These are phyloP conservation scores for Poeciliopsis turrubarensis DNA, from an alignment of 2,113 vertebrate genomes.

Conservation along the genomic window DNA sequence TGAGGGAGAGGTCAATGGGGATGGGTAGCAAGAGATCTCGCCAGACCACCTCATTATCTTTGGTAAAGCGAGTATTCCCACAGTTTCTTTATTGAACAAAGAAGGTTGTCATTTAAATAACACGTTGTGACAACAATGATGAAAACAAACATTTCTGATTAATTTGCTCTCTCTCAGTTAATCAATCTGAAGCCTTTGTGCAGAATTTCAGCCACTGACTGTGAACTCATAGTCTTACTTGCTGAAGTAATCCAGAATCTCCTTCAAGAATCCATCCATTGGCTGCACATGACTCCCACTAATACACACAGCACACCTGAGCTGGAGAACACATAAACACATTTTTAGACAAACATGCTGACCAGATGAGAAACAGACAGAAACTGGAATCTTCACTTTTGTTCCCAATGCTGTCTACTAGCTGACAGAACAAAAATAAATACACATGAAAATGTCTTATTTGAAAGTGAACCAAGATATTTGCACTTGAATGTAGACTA, in stretches of 20 bases:
- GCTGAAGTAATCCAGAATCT: accelerated
- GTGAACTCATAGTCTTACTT: slow-evolving; percentile 26
- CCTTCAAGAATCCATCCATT: not conserved
- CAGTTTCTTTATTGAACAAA: slow-evolving; percentile 51
- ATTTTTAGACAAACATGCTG: not conserved
- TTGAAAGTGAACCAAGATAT: too few species aligned
- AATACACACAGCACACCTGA: slow-evolving; percentile 54
- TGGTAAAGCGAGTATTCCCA: slow-evolving; percentile 46
- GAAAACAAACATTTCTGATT: not conserved
- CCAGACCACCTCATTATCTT: slow-evolving; percentile 64
- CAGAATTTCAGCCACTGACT: not conserved
- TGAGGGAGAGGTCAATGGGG: slow-evolving; percentile 64
- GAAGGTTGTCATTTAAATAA: not conserved
- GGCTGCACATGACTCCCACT: slow-evolving; percentile 62
- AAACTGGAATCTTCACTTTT: not conserved
- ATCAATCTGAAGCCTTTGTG: too few species aligned
- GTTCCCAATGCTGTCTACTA: not conserved
- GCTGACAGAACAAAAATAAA: too few species aligned
- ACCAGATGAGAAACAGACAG: not conserved
- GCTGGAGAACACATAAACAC: slow-evolving; percentile 35
- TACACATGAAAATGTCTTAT: too few species aligned
- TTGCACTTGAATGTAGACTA: too few species aligned
- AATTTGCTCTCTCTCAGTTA: too few species aligned
- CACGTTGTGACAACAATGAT: not conserved
- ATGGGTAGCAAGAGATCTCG: slow-evolving; percentile 73